Percentiles rank a stretch among this genome's conserved stretches.
Conservation (phyloP, 37 sponge, comb jelly and placozoan species). For the Cliona cf. orientalis region DNA sequence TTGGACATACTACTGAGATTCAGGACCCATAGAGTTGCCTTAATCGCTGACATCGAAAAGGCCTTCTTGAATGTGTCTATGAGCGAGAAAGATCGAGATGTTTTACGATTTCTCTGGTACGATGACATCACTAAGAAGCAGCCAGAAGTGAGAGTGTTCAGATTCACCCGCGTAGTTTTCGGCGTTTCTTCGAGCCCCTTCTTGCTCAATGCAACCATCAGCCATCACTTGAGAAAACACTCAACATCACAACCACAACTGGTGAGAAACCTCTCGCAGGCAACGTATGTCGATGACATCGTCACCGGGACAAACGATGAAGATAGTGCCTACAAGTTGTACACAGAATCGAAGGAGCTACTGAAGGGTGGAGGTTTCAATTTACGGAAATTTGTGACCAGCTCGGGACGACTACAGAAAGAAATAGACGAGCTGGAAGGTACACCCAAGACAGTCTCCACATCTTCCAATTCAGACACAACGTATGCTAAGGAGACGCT, state of each 20-base stretch:
- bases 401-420: not conserved
- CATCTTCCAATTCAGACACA: not conserved
- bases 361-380: not conserved
- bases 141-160: not conserved
- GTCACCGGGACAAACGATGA: conserved; percentile 17
- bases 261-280: conserved; percentile 9
- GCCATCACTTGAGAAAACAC: conserved; percentile 32
- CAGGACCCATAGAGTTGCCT: conserved; percentile 12
- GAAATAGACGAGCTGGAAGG: not conserved
- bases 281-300: conserved; percentile 52
- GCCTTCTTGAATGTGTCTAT: conserved; percentile 53
- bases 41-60: conserved; percentile 55
- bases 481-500: not conserved
- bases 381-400: not conserved
- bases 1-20: conserved; percentile 36
- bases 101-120: conserved; percentile 50
- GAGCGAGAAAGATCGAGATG: conserved; percentile 39
- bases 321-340: not conserved
- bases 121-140: conserved; percentile 25
- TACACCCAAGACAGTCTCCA: not conserved
- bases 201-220: conserved; percentile 43
- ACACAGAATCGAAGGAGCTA: not conserved
- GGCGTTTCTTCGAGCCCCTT: conserved; percentile 61
- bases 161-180: conserved; percentile 52
- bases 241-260: conserved; percentile 7